phyloP scores from a whole-genome alignment of 2,888 invertebrate species.

The Aphidius colemani region DNA sequence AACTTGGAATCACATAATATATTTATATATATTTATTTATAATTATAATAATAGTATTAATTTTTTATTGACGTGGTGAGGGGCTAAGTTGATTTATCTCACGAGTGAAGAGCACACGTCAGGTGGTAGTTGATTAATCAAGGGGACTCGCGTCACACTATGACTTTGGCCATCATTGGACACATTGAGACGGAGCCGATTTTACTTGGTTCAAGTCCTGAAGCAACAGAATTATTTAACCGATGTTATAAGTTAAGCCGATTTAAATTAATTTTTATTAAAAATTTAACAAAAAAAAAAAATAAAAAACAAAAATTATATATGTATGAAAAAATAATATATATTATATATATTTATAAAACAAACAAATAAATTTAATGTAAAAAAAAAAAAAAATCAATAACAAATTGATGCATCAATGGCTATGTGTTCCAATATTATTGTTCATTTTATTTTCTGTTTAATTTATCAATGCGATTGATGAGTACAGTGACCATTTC shows the following conservation, averaged over 20 bases:
- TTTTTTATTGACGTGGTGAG: slow-evolving; percentile 17
- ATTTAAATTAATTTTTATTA: slow-evolving; percentile 22
- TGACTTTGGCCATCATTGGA: slow-evolving; percentile 47
- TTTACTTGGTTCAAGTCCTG: slow-evolving; percentile 59
- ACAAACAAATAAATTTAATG: slow-evolving; percentile 18
- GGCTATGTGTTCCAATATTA: slow-evolving; percentile 48
- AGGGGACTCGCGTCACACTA: slow-evolving; percentile 36
- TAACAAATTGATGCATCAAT: slow-evolving; percentile 55
- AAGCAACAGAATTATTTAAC: slow-evolving; percentile 53
- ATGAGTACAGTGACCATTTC: slow-evolving; percentile 60
- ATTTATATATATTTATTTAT: slow-evolving; percentile 12
- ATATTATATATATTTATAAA: neutral
- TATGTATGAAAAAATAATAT: too few relatives aligned
- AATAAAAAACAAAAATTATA: slow-evolving; percentile 5
- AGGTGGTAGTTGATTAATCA: slow-evolving; percentile 14
- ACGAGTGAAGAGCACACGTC: slow-evolving; percentile 14
- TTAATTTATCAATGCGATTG: slow-evolving; percentile 21
- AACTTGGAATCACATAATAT: slow-evolving; percentile 16
- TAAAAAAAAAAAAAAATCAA: slow-evolving; percentile 16
- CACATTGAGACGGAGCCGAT: slow-evolving; percentile 49
- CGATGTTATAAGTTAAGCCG: slow-evolving; percentile 43
- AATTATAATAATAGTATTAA: slow-evolving; percentile 11
- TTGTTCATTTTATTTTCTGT: slow-evolving; percentile 21
- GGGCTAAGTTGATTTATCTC: slow-evolving; percentile 13
- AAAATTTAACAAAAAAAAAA: slow-evolving; percentile 14